phyloP scores from a whole-genome alignment of 2,888 invertebrate genomes.

The Lissocephala sabroskyi region DNA sequence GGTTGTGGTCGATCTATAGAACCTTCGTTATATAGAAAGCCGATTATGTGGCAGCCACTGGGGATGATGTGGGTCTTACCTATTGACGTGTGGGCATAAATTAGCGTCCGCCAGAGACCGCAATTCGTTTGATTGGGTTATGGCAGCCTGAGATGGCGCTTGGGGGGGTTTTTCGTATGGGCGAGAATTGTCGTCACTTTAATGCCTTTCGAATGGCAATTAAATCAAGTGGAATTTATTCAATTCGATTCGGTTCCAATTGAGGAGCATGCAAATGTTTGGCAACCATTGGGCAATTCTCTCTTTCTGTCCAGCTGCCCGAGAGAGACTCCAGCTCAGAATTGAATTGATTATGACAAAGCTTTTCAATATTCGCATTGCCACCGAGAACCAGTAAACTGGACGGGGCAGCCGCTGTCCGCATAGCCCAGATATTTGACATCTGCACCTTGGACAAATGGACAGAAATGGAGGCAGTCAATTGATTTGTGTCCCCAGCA shows the following conservation, averaged over 20 bases:
- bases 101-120: too few relatives aligned
- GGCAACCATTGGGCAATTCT: constrained; percentile 19
- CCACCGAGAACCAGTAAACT: constrained; percentile 45
- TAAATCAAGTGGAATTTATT: constrained; percentile 63
- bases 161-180: neutral
- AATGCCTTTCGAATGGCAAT: constrained; percentile 37
- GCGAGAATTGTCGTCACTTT: constrained; percentile 39
- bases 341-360: constrained; percentile 45
- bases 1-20: too few relatives aligned
- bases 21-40: too few relatives aligned
- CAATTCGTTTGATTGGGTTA: constrained; percentile 21
- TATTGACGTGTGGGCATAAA: too few relatives aligned
- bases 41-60: too few relatives aligned
- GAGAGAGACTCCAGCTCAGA: constrained; percentile 4
- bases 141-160: constrained; percentile 9
- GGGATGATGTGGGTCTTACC: too few relatives aligned
- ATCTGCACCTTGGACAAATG: constrained; percentile 39
- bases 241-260: constrained; percentile 59
- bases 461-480: constrained; percentile 28
- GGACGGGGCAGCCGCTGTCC: too few relatives aligned
- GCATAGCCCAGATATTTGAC: constrained; percentile 52
- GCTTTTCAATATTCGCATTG: constrained; percentile 10
- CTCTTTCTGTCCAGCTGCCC: neutral
- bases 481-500: constrained; percentile 8
- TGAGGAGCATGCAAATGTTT: constrained; percentile 47